phyloP scores from a whole-genome alignment of 1,140 invertebrate species.

The Scaptomyza hsui region DNA sequence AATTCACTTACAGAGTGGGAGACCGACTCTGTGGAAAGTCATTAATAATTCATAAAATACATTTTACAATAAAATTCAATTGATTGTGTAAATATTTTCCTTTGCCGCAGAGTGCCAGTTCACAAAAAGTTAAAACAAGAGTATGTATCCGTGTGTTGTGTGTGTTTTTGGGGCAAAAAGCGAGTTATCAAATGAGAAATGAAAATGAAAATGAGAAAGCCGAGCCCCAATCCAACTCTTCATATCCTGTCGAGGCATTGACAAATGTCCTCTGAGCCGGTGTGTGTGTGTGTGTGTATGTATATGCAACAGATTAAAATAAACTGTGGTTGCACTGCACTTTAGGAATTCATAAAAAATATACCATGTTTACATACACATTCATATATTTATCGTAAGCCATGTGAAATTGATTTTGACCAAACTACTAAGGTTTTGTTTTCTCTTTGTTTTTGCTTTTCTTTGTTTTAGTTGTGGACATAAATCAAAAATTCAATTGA shows the following conservation, averaged over 20 bases:
- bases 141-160: no score
- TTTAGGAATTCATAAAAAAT: conserved; percentile 10
- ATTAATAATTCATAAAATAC: conserved; percentile 79
- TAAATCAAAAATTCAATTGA: conserved; percentile 49
- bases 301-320: conserved; percentile 30
- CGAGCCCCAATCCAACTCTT: conserved; percentile 14
- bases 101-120: conserved; percentile 31
- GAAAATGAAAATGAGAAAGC: conserved; percentile 20
- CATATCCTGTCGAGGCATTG: conserved; percentile 15
- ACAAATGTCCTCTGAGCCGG: conserved; percentile 27
- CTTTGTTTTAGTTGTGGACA: conserved; percentile 12
- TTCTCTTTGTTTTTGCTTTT: background rate
- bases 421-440: background rate
- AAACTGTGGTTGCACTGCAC: conserved; percentile 1
- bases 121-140: conserved; percentile 11
- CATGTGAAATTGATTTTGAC: conserved; percentile 39
- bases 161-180: background rate
- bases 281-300: background rate
- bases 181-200: conserved; percentile 18
- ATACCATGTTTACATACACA: background rate
- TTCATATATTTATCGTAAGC: background rate
- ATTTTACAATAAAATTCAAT: conserved; percentile 78
- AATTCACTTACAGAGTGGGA: background rate
- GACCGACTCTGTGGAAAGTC: conserved; percentile 35
- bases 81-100: conserved; percentile 77